Percentiles rank a stretch among this genome's conserved stretches.
phyloP scores from a whole-genome alignment of 2,888 invertebrate genomes.

The Nysson spinosus region DNA sequence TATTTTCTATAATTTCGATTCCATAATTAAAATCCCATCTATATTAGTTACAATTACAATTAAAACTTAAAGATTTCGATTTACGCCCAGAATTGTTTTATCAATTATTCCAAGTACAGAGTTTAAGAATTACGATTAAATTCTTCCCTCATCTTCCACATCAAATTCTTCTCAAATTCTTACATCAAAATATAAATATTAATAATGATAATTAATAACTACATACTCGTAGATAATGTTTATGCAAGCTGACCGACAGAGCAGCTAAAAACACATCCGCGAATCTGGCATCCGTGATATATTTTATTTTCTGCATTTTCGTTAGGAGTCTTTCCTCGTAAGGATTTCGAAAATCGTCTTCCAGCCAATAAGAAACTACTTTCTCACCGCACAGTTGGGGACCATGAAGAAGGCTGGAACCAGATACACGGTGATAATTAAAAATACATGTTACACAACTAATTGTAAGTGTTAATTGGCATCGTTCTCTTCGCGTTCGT shows the following conservation, averaged over 20 bases:
- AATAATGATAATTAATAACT: neutral
- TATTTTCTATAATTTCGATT: too few relatives aligned
- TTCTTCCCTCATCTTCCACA: too few relatives aligned
- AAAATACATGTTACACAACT: neutral
- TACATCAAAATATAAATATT: neutral
- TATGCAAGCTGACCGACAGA: conserved; percentile 78
- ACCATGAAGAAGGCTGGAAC: conserved; percentile 77
- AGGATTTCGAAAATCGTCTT: conserved; percentile 49
- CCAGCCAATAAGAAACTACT: conserved; percentile 64
- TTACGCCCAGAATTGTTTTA: too few relatives aligned
- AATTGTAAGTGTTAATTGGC: neutral
- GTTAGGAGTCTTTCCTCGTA: conserved; percentile 73
- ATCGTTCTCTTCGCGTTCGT: too few relatives aligned
- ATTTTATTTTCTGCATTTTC: conserved; percentile 63
- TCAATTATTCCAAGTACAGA: too few relatives aligned
- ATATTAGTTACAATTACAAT: too few relatives aligned
- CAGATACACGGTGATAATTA: neutral
- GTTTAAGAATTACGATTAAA: too few relatives aligned
- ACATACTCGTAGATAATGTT: conserved; percentile 69
- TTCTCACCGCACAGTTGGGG: conserved; percentile 77
- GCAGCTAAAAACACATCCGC: conserved; percentile 78
- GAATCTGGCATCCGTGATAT: conserved; percentile 73
- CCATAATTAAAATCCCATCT: too few relatives aligned
- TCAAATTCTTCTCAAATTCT: too few relatives aligned
- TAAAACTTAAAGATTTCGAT: too few relatives aligned